phyloP scores from a whole-genome alignment of 2,797 vertebrate species.

The Echeneis naucrates region DNA sequence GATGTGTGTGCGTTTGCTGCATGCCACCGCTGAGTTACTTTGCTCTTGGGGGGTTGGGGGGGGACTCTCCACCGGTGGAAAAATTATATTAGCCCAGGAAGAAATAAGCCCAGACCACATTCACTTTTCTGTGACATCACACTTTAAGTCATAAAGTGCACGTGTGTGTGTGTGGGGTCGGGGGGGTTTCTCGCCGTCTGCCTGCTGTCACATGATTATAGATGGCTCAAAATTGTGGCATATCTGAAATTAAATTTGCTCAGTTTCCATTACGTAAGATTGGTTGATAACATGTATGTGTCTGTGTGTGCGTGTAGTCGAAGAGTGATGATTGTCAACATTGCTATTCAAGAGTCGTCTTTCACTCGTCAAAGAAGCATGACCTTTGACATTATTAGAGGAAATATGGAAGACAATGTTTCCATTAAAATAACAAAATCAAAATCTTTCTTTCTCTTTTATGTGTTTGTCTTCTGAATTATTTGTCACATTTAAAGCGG shows the following conservation, averaged over 20 bases:
- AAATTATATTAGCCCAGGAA: slow-evolving; percentile 89
- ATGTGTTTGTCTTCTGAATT: not conserved
- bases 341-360: slow-evolving; percentile 39
- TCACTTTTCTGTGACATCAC: slow-evolving; percentile 75
- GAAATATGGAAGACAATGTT: slow-evolving; percentile 39
- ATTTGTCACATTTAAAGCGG: too few species aligned
- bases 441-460: slow-evolving; percentile 21
- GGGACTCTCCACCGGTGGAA: slow-evolving; percentile 57
- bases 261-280: slow-evolving; percentile 57
- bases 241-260: slow-evolving; percentile 70
- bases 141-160: slow-evolving; percentile 56
- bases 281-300: slow-evolving; percentile 31
- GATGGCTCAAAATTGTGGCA: slow-evolving; percentile 59
- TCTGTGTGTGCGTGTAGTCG: slow-evolving; percentile 8
- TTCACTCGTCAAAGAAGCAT: slow-evolving; percentile 78
- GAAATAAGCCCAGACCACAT: slow-evolving; percentile 67
- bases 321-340: slow-evolving; percentile 35
- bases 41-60: slow-evolving; percentile 48
- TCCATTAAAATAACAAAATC: slow-evolving; percentile 26
- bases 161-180: too few species aligned
- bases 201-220: slow-evolving; percentile 59
- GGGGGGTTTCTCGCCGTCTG: slow-evolving; percentile 32
- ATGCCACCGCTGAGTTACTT: slow-evolving; percentile 64
- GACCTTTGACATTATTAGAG: slow-evolving; percentile 64
- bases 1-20: slow-evolving; percentile 69